These are phyloP conservation scores for Pelusios castaneus DNA, from an alignment of 2,113 vertebrate genomes.

Conservation along the genomic window DNA sequence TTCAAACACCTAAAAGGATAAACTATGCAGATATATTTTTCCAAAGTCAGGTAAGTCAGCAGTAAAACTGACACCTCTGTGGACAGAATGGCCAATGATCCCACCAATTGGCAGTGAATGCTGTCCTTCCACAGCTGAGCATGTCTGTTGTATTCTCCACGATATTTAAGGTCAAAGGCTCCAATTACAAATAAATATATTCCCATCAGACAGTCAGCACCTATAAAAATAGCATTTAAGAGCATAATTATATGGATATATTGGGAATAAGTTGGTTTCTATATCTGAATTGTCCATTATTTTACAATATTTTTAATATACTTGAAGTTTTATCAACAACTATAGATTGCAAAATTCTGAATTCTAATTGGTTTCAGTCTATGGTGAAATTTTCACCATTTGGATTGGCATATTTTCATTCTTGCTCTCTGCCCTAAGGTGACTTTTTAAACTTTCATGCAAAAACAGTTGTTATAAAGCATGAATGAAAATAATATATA, in stretches of 20 bases:
- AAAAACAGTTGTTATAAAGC: neutral
- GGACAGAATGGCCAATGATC: constrained; percentile 95
- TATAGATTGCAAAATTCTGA: neutral
- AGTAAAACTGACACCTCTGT: constrained; percentile 97
- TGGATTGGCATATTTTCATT: neutral
- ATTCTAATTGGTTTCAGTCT: neutral
- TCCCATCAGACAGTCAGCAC: constrained; percentile 97
- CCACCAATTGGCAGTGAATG: constrained; percentile 89
- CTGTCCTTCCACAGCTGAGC: constrained; percentile 98
- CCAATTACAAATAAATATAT: constrained; percentile 97
- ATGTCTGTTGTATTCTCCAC: constrained; percentile 95
- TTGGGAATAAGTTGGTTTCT: neutral
- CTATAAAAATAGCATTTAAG: constrained; percentile 74
- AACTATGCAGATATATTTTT: constrained; percentile 97
- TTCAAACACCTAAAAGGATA: constrained; percentile 95
- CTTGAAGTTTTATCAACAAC: neutral
- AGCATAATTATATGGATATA: constrained; percentile 48
- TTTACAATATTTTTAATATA: neutral
- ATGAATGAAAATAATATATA: neutral
- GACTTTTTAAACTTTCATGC: neutral
- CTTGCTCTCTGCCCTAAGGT: neutral
- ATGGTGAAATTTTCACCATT: neutral
- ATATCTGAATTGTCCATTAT: constrained; percentile 35
- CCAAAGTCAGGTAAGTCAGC: constrained; percentile 94
- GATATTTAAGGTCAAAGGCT: constrained; percentile 93